These are phyloP conservation scores for Xiphophorus couchianus DNA, from an alignment of 2,113 vertebrate species.

Conservation along the genomic window DNA sequence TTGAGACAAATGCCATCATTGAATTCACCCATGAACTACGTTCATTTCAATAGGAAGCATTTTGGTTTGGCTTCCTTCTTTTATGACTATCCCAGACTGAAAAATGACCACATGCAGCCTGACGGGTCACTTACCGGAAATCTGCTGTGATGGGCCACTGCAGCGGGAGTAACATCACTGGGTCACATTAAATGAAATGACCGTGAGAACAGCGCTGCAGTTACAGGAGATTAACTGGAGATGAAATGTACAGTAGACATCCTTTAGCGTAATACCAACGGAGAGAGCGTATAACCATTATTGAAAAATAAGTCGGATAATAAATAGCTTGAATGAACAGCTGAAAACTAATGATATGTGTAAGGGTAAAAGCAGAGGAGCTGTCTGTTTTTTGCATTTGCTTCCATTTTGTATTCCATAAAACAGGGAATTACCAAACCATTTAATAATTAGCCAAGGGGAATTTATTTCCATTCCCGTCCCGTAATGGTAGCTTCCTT, in stretches of 20 bases:
- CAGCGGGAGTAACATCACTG: neutral
- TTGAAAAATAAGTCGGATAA: no score
- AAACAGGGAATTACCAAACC: conserved; percentile 27
- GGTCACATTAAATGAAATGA: conserved; percentile 29
- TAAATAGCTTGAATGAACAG: no score
- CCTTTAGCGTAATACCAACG: conserved; percentile 38
- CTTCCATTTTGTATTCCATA: conserved; percentile 27
- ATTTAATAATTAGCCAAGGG: neutral
- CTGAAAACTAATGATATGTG: conserved; percentile 5
- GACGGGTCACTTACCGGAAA: conserved; percentile 41
- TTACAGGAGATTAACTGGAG: conserved; percentile 2
- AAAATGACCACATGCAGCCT: conserved; percentile 17
- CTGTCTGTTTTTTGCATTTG: conserved; percentile 46
- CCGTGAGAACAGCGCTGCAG: neutral
- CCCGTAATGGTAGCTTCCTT: neutral
- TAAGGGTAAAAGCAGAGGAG: conserved; percentile 15
- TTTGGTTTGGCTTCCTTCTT: neutral
- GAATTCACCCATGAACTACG: conserved; percentile 24
- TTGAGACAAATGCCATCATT: conserved; percentile 2
- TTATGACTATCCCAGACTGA: conserved; percentile 40
- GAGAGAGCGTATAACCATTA: conserved; percentile 6
- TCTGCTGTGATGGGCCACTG: conserved; percentile 9
- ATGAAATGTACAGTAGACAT: conserved; percentile 17
- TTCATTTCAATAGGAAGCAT: conserved; percentile 34
- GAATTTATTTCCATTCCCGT: neutral